Conservation (phyloP, 2,888 invertebrate genomes). For the Argyresthia goedartella region DNA sequence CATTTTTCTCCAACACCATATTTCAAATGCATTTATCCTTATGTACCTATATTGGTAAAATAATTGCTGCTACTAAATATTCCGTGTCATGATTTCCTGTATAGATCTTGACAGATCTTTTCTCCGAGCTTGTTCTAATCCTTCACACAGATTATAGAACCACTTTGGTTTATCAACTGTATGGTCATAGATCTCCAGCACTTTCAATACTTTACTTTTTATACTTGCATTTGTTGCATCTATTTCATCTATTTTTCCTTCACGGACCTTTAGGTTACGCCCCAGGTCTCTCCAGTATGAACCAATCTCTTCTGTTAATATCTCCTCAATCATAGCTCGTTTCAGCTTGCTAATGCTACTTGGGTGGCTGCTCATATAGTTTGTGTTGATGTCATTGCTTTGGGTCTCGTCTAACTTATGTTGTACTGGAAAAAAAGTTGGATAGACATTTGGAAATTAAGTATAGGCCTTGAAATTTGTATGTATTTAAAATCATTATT, state of each 20-base stretch:
- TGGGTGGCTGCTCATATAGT: slow-evolving; percentile 17
- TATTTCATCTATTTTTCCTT: slow-evolving; percentile 45
- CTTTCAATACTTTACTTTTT: slow-evolving; percentile 29
- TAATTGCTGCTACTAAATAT: slow-evolving; percentile 17
- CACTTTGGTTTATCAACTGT: slow-evolving; percentile 42
- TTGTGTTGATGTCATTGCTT: not conserved
- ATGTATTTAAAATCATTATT: too few relatives aligned
- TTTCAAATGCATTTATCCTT: too few relatives aligned
- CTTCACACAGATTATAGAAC: slow-evolving; percentile 46
- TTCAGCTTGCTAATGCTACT: slow-evolving; percentile 27
- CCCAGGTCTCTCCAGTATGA: slow-evolving; percentile 46
- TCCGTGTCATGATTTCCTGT: slow-evolving; percentile 48
- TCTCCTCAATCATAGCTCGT: slow-evolving; percentile 35
- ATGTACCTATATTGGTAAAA: too few relatives aligned
- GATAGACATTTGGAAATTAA: not conserved
- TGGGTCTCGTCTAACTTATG: not conserved
- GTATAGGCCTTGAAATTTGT: not conserved
- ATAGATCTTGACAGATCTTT: slow-evolving; percentile 40
- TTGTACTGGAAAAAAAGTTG: not conserved
- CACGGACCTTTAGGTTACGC: slow-evolving; percentile 42
- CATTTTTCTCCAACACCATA: too few relatives aligned
- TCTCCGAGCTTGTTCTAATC: slow-evolving; percentile 42
- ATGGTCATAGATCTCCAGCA: slow-evolving; percentile 32
- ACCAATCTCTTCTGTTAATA: slow-evolving; percentile 43
- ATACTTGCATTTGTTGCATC: slow-evolving; percentile 26